Evolutionary conservation across 2,888 invertebrate species (phyloP), one percentile per base, ranked within the genome.

Genomic region (Agrochola macilenta): DNA sequence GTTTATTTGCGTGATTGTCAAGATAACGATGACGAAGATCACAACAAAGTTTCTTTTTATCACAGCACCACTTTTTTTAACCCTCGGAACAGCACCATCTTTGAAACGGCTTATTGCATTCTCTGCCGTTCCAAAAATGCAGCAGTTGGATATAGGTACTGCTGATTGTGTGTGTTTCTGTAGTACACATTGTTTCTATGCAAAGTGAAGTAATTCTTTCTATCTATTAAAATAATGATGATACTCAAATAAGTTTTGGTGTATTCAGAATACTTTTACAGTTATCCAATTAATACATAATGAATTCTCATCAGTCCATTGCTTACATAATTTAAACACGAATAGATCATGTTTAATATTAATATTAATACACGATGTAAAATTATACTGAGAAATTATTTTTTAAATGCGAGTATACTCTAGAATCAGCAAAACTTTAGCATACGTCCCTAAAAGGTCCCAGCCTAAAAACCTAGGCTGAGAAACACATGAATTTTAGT

Each of bases 401-500:
- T n/a, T 82, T 39, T 65, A 64, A 82, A 74, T 69, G 30, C 46
- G 46, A 79, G 60, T n/a, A 17, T 83, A 65, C 35, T 83, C 83
- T 69, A 74, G 71, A 82, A 74, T 54, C 43, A 9, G 5, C 39
- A 52, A 49, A 49, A 54, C 49, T 61, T 57, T 5, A 63, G 46
- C 39, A 77, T 66, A 54, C 30, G 66, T 85, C 75, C 82, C 78
- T 82, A 81, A 79, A 78, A 85, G 89, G 88, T 89, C 90, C 88
- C 82, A 92, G 81, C 89, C 92, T 93, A 89, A 91, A 94, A 93
- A 93, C 89, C 88, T 88, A 90, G 79, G 64, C 73, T 80, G 63
- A 77, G 81, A 91, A 92, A 94, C 94, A 92, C 43, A 95, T 95
- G 90, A 93, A 94, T 93, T 74, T 79, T 74, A 76, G 89, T 87